Evolutionary conservation across 2,797 vertebrate genomes (phyloP).

Genomic region (Sparidentex hasta): DNA sequence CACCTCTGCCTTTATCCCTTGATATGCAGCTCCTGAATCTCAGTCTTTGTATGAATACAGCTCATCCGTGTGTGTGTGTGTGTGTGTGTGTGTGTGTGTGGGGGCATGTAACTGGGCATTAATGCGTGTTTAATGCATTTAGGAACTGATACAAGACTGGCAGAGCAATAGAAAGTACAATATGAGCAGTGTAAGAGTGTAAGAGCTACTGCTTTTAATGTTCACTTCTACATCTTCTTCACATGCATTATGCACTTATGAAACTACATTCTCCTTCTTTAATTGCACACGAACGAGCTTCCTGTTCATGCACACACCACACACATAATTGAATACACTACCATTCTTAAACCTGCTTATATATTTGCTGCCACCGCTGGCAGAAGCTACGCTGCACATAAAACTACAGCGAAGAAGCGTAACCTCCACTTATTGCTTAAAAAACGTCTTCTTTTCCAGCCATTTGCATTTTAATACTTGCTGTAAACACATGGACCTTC

Average conservation of each 20-base stretch:
- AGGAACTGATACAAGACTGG: conserved; percentile 66
- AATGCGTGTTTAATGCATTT: conserved; percentile 58
- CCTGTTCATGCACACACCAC: conserved; percentile 64
- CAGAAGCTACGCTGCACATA: conserved; percentile 45
- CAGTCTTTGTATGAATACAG: conserved; percentile 60
- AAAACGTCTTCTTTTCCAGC: conserved; percentile 45
- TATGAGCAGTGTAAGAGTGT: conserved; percentile 63
- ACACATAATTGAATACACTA: conserved; percentile 53
- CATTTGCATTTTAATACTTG: conserved; percentile 74
- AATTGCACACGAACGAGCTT: conserved; percentile 67
- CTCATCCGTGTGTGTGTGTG: conserved; percentile 38
- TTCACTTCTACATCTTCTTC: conserved; percentile 67
- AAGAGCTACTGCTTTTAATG: conserved; percentile 35
- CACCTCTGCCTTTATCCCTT: conserved; percentile 51
- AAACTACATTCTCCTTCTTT: conserved; percentile 68
- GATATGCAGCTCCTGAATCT: conserved; percentile 53
- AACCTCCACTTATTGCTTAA: conserved; percentile 63
- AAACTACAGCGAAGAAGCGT: conserved; percentile 45
- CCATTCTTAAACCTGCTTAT: conserved; percentile 54
- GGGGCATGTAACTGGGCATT: conserved; percentile 49
- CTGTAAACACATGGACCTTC: conserved; percentile 47
- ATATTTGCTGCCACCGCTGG: conserved; percentile 54
- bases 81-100: conserved; percentile 31
- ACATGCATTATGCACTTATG: conserved; percentile 68
- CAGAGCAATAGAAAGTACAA: conserved; percentile 74